Conservation (phyloP, 2,888 invertebrate genomes). For the Punctoribates punctum region DNA sequence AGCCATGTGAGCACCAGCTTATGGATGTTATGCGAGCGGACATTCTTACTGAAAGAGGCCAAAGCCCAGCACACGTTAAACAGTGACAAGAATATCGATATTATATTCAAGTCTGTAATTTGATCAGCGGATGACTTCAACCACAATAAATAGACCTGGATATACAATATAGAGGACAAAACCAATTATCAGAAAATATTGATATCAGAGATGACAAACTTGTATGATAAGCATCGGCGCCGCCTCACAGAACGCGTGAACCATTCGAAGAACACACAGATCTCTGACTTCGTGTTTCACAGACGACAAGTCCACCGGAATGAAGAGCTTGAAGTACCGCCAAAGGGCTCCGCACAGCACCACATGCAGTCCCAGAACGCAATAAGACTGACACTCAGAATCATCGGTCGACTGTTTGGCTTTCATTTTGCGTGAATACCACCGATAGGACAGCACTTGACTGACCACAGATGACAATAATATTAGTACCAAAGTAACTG, state of each 20-base stretch:
- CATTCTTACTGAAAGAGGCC: conserved; percentile 84
- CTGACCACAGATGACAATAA: conserved; percentile 69
- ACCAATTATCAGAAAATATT: not conserved
- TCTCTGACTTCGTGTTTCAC: conserved; percentile 74
- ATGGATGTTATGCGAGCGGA: conserved; percentile 73
- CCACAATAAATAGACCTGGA: conserved; percentile 62
- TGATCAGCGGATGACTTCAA: conserved; percentile 56
- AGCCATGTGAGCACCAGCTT: conserved; percentile 77
- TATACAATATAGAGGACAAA: not conserved
- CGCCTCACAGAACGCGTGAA: conserved; percentile 83
- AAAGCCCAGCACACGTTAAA: conserved; percentile 87
- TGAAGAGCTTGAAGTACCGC: conserved; percentile 75
- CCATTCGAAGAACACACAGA: conserved; percentile 69
- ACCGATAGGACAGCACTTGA: conserved; percentile 53
- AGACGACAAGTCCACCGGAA: conserved; percentile 73
- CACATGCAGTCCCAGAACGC: conserved; percentile 50
- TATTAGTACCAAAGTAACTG: conserved; percentile 64
- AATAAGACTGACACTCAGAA: not conserved
- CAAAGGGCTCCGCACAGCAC: conserved; percentile 57
- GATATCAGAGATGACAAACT: conserved; percentile 1
- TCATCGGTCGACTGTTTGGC: not conserved
- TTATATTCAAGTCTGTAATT: conserved; percentile 71
- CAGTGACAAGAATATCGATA: conserved; percentile 73
- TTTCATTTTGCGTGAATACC: conserved; percentile 49
- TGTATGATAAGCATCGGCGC: conserved; percentile 75